A percentile compares a stretch with the other conserved stretches of the same genome.
These are phyloP conservation scores for Nothoprocta perdicaria DNA, from an alignment of 2,113 vertebrate species.

Conservation along the genomic window DNA sequence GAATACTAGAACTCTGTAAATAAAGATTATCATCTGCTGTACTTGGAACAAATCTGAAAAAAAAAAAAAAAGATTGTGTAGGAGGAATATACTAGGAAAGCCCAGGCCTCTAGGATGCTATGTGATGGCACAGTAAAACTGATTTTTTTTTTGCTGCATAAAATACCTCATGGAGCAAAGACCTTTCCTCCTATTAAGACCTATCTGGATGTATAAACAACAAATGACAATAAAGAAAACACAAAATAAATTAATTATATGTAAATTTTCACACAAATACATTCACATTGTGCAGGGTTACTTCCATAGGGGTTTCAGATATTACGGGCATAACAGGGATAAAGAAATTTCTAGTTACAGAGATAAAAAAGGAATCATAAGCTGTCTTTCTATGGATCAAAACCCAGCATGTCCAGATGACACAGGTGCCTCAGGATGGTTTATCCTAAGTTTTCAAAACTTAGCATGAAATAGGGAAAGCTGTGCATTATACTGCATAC, in stretches of 20 bases:
- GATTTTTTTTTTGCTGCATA: neutral
- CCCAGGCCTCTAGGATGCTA: neutral
- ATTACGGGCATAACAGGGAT: neutral
- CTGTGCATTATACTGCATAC: neutral
- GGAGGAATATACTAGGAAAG: neutral
- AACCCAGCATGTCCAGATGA: neutral
- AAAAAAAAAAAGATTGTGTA: rapidly evolving
- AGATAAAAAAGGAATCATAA: neutral
- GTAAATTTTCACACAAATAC: neutral
- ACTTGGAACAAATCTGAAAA: neutral
- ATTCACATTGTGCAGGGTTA: rapidly evolving
- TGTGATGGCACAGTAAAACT: neutral
- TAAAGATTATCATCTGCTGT: neutral
- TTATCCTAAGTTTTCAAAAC: neutral
- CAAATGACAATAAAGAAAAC: neutral
- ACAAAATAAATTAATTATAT: neutral
- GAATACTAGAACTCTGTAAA: neutral
- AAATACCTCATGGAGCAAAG: neutral
- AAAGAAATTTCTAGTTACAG: neutral
- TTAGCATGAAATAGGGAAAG: neutral
- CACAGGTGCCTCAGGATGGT: neutral
- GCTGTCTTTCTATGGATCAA: neutral
- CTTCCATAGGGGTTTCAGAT: neutral
- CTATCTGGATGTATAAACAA: neutral
- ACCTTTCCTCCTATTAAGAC: neutral